A percentile compares a stretch with the other conserved stretches of the same genome.
Conservation (phyloP, 2,888 invertebrate species). For the Odontothrips loti region DNA sequence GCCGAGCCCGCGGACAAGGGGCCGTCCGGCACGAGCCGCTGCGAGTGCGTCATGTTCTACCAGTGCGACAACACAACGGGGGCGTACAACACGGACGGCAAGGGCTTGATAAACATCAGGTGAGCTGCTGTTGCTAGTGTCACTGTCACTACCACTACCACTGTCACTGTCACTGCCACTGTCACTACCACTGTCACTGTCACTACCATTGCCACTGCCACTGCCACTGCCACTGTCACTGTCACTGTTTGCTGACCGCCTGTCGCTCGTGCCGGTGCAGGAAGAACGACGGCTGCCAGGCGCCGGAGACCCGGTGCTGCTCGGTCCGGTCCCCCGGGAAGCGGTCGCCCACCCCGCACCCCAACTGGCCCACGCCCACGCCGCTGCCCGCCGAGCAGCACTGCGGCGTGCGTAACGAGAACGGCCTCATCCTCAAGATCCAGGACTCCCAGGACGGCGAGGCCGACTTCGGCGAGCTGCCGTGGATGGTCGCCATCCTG, state of each 20-base stretch:
- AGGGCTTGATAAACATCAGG: constrained; percentile 72
- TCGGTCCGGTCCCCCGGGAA: neutral
- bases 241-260: no score
- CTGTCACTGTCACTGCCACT: constrained; percentile 28
- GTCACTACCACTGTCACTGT: constrained; percentile 28
- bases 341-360: constrained; percentile 35
- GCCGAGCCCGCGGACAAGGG: no score
- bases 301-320: neutral
- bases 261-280: no score
- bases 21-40: constrained; percentile 42
- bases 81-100: constrained; percentile 65
- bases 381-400: constrained; percentile 44
- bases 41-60: constrained; percentile 74
- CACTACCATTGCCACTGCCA: neutral
- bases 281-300: constrained; percentile 45
- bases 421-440: constrained; percentile 69
- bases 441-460: constrained; percentile 58
- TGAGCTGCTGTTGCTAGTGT: constrained; percentile 44
- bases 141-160: constrained; percentile 24
- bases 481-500: constrained; percentile 76
- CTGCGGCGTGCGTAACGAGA: constrained; percentile 67
- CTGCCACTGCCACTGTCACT: no score
- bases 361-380: neutral
- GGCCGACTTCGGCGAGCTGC: constrained; percentile 72
- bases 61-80: constrained; percentile 63